Evolutionary conservation across 2,888 invertebrate genomes (phyloP).

Genomic region (Actias luna): DNA sequence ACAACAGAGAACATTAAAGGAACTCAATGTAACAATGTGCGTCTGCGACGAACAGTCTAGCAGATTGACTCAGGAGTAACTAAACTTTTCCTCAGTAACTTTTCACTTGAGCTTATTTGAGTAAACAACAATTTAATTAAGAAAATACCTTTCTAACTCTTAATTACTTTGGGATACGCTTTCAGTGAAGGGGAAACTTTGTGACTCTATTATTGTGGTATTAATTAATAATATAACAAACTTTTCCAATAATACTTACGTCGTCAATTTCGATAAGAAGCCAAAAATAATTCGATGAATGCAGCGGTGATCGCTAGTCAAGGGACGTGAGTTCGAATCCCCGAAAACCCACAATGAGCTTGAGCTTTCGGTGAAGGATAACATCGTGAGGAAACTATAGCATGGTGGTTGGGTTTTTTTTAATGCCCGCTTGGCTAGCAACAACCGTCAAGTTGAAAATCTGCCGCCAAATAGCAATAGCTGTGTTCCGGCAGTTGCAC

Average conservation of each 20-base stretch:
- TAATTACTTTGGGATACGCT: conserved; percentile 7
- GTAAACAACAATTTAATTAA: conserved; percentile 29
- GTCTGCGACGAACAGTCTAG: not conserved
- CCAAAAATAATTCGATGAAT: not conserved
- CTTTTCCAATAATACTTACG: not conserved
- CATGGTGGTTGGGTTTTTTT: no score
- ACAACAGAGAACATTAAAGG: not conserved
- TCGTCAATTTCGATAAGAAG: not conserved
- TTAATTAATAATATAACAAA: not conserved
- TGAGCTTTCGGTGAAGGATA: no score
- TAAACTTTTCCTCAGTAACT: conserved; percentile 19
- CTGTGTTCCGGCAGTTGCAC: no score
- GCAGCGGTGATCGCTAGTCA: no score
- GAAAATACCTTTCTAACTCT: conserved; percentile 21
- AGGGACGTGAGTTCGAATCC: no score
- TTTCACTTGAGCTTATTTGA: conserved; percentile 18
- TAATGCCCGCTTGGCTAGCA: no score
- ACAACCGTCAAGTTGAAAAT: no score
- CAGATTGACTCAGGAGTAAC: not conserved
- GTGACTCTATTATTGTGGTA: not conserved
- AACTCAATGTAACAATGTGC: not conserved
- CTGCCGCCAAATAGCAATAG: no score
- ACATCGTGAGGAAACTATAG: no score
- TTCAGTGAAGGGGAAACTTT: not conserved
- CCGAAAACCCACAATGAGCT: no score